Evolutionary conservation across 1,140 invertebrate species (phyloP).

Genomic region (Proctacanthus coquilletti): DNA sequence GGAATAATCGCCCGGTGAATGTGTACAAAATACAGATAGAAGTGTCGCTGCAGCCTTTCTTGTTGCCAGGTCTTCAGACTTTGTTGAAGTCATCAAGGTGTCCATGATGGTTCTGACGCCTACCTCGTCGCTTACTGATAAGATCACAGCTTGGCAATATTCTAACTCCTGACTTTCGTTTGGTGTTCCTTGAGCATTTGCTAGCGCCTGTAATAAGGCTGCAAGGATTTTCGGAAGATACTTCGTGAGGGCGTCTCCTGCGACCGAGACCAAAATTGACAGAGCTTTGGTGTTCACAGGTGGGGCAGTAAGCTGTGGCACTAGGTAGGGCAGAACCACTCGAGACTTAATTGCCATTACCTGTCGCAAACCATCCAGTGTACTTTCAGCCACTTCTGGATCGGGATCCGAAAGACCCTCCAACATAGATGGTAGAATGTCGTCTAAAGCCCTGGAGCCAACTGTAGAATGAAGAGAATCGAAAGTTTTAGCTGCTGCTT

Average conservation of each 20-base stretch:
- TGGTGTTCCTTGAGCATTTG: constrained; percentile 48
- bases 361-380: constrained; percentile 86
- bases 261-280: constrained; percentile 81
- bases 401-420: constrained; percentile 67
- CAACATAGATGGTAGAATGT: constrained; percentile 86
- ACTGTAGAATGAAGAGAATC: constrained; percentile 90
- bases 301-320: constrained; percentile 80
- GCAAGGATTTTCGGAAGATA: constrained; percentile 84
- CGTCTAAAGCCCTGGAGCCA: constrained; percentile 87
- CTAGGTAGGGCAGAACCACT: constrained; percentile 87
- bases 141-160: constrained; percentile 83
- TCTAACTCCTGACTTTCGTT: constrained; percentile 68
- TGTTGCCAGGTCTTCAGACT: constrained; percentile 44
- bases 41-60: constrained; percentile 71
- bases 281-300: constrained; percentile 86
- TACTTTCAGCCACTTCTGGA: constrained; percentile 58
- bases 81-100: constrained; percentile 68
- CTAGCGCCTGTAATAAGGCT: constrained; percentile 67
- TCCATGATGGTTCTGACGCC: constrained; percentile 81
- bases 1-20: constrained; percentile 72
- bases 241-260: constrained; percentile 85
- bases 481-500: constrained; percentile 92
- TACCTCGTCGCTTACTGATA: constrained; percentile 76
- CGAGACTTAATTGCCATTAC: constrained; percentile 93
- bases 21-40: constrained; percentile 75